Base-by-base conservation (phyloP, 2,113 vertebrate species). In the Turdus rufiventris region DNA sequence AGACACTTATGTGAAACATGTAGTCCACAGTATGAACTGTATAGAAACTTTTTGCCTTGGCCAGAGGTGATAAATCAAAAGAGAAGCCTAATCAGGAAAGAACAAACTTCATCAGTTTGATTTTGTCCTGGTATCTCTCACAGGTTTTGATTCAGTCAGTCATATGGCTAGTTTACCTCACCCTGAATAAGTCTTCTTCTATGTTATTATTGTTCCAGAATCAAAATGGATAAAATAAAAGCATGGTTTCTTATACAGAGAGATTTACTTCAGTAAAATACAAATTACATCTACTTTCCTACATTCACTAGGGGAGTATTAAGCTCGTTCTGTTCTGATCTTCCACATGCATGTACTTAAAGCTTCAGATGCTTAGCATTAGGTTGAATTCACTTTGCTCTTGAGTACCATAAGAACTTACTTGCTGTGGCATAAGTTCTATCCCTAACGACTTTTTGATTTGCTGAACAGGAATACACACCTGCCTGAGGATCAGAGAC, bases 401-500 rank as follows among this genome's bases (percentile, higher is more conserved):
- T 73, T 50, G 5, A 8, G 2, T 7, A 19, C 57, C 18, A 14
- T n/a, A 68, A 85, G 17, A 62, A 68, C 50, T 76, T 20, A 51
- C 4, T 43, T 19, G 9, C 14, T 75, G 43, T 5, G 10, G 47
- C 25, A 6, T 10, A 72, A 65, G 16, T 76, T 79, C 45, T 65
- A 13, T 20, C 20, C 15, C 42, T 61, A 26, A 18, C 0, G 2
- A 54, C 12, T 42, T 70, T 89, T 54, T 16, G 14, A 8, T n/a
- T 10, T 92, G 63, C 58, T 65, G 26, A 83, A 43, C 8, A 54
- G 19, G 77, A 73, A 88, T 54, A 97, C 98, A 8, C 94, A 99
- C 99, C 99, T 73, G 99, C 98, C 95, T 98, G 98, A 58, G 97
- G 79, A 82, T 99, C 98, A 28, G 98, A 98, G 91, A 99, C 99